A percentile compares a stretch with the other conserved stretches of the same genome.
Evolutionary conservation across 2,113 vertebrate species (phyloP).

Genomic region (Donacobius atricapilla): DNA sequence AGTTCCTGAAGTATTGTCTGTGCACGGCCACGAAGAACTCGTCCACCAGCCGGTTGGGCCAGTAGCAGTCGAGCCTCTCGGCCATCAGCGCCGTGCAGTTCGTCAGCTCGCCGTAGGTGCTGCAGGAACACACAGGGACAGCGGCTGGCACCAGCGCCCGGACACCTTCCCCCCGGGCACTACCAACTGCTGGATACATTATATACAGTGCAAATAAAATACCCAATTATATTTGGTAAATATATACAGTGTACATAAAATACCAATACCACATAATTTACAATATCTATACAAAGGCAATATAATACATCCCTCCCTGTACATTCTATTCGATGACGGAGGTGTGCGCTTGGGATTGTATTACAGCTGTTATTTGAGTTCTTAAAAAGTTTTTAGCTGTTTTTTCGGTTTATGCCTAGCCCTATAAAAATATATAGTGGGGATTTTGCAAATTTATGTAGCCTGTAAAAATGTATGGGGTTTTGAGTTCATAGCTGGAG

Average conservation of each 20-base stretch:
- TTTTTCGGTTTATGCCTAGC: background rate
- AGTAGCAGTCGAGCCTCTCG: conserved; percentile 80
- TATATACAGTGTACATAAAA: rapidly evolving
- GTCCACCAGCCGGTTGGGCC: conserved; percentile 89
- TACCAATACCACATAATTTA: rapidly evolving
- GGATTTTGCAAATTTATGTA: background rate
- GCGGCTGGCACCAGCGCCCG: too few relatives aligned
- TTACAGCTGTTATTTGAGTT: rapidly evolving
- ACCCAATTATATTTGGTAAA: too few relatives aligned
- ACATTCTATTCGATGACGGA: rapidly evolving
- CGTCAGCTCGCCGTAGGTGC: conserved; percentile 81
- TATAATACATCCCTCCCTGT: background rate
- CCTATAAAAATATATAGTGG: background rate
- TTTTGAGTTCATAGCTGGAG: background rate
- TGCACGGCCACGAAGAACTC: conserved; percentile 87
- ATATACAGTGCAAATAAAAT: too few relatives aligned
- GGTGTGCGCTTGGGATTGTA: background rate
- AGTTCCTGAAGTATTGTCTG: conserved; percentile 85
- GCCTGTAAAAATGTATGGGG: background rate
- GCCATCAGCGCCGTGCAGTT: conserved; percentile 87
- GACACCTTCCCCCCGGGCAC: too few relatives aligned
- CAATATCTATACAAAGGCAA: rapidly evolving
- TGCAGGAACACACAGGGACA: conserved; percentile 16
- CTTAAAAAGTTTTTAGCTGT: background rate
- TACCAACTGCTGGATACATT: too few relatives aligned